Evolutionary conservation across 2,113 vertebrate species (phyloP).

Genomic region (Thunnus maccoyii): DNA sequence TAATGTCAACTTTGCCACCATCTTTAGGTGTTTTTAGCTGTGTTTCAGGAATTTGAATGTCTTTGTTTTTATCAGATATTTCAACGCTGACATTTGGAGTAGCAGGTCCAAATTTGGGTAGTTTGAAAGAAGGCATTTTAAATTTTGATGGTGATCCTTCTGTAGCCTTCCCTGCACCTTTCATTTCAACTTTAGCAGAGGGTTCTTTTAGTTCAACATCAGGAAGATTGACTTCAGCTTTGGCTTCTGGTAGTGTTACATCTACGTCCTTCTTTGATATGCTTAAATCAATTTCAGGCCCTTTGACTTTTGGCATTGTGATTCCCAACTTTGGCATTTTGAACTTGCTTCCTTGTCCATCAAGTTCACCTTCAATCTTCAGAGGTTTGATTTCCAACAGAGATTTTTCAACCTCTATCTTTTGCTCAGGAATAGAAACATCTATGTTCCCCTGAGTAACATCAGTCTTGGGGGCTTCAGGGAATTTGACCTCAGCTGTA

Average conservation of each 20-base stretch:
- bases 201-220: slow-evolving; percentile 35
- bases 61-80: slow-evolving; percentile 34
- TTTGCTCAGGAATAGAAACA: slow-evolving; percentile 47
- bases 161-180: neutral
- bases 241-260: neutral
- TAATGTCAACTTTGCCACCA: neutral
- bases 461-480: slow-evolving; percentile 29
- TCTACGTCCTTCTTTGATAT: slow-evolving; percentile 37
- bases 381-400: slow-evolving; percentile 39
- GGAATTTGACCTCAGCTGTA: slow-evolving; percentile 24
- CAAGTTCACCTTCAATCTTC: slow-evolving; percentile 14
- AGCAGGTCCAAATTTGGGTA: slow-evolving; percentile 53
- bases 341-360: slow-evolving; percentile 43
- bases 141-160: slow-evolving; percentile 59
- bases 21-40: neutral
- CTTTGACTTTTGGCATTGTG: slow-evolving; percentile 51
- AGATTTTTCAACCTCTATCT: slow-evolving; percentile 40
- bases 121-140: slow-evolving; percentile 61
- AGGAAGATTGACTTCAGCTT: slow-evolving; percentile 31
- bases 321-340: slow-evolving; percentile 63
- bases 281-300: slow-evolving; percentile 33
- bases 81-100: slow-evolving; percentile 14
- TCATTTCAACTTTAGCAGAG: slow-evolving; percentile 34
- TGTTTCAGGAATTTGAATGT: slow-evolving; percentile 16
- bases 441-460: slow-evolving; percentile 41